phyloP scores from a whole-genome alignment of 2,888 invertebrate species.

The Tridacna gigas region DNA sequence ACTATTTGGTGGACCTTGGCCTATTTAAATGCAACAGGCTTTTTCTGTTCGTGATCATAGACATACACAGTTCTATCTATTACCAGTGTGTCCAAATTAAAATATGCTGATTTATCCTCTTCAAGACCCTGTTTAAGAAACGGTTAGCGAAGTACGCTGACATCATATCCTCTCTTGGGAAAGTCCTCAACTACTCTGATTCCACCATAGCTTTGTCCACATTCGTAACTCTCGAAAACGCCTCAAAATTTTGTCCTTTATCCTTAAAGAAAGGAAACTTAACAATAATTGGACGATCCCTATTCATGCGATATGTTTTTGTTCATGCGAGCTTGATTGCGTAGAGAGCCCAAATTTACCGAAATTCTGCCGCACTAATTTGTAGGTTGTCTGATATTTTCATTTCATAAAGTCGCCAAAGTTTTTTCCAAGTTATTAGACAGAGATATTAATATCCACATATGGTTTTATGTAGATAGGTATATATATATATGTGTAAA shows the following conservation, averaged over 20 bases:
- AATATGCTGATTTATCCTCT: neutral
- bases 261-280: neutral
- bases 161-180: neutral
- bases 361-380: too few species aligned
- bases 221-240: neutral
- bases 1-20: neutral
- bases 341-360: neutral
- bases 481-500: too few species aligned
- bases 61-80: neutral
- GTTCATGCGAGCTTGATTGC: neutral
- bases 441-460: too few species aligned
- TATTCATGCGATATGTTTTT: neutral
- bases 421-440: too few species aligned
- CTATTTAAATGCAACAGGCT: neutral
- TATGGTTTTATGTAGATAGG: too few species aligned
- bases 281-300: neutral
- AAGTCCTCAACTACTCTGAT: neutral
- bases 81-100: neutral
- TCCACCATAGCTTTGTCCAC: neutral
- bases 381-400: too few species aligned
- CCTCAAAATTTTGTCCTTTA: neutral
- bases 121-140: neutral
- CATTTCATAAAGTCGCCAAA: too few species aligned
- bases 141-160: neutral
- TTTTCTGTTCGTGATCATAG: neutral